Percentiles rank a stretch among this genome's conserved stretches.
phyloP scores from a whole-genome alignment of 2,113 vertebrate species.

The Prietella phreatophila region DNA sequence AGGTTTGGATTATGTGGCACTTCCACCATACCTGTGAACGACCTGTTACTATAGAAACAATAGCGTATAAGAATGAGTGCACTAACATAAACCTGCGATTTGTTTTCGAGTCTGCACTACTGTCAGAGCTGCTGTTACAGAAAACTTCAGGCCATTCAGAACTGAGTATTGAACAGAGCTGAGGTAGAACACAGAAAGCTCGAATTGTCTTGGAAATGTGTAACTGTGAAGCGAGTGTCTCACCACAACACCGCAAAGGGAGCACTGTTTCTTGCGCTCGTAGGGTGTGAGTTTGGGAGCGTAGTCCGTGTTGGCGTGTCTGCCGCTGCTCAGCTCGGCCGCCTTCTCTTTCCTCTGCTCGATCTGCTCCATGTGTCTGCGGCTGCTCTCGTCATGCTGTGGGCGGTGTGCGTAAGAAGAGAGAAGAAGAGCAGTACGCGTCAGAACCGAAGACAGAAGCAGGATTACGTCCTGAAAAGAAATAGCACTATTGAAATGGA shows the following conservation, averaged over 20 bases:
- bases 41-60: neutral
- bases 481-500: neutral
- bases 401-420: neutral
- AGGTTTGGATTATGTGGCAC: neutral
- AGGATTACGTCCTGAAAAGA: neutral
- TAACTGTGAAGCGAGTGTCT: neutral
- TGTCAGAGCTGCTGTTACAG: neutral
- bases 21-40: neutral
- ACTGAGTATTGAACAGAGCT: neutral
- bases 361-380: constrained; percentile 98
- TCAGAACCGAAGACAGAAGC: constrained; percentile 5
- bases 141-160: neutral
- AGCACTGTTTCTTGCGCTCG: constrained; percentile 95
- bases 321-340: constrained; percentile 94
- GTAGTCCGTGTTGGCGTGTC: constrained; percentile 93
- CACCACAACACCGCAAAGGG: constrained; percentile 86
- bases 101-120: neutral
- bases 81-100: neutral
- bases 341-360: constrained; percentile 98
- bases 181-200: neutral
- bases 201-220: neutral
- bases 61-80: neutral
- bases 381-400: constrained; percentile 95
- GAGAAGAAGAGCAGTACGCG: constrained; percentile 9
- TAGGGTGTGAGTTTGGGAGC: constrained; percentile 97